A percentile compares a stretch with the other conserved stretches of the same genome.
Conservation (phyloP, 30 jellyfish, hydroid and myxozoan genomes). For the Cassiopea xamachana region DNA sequence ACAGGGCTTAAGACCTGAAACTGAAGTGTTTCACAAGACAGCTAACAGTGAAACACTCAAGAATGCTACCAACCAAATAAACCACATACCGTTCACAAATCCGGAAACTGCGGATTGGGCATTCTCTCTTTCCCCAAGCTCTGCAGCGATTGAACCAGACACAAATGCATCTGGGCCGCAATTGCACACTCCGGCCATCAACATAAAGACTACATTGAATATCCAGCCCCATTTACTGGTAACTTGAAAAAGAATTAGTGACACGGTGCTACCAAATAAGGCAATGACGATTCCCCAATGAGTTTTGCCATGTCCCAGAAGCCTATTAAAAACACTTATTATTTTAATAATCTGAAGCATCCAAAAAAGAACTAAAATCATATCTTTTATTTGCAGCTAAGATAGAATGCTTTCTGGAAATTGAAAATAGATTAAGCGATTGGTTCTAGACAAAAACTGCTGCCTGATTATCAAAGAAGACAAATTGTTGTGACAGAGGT, state of each 20-base stretch:
- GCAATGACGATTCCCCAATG: constrained; percentile 96
- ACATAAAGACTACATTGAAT: constrained; percentile 86
- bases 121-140: constrained; percentile 96
- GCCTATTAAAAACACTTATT: constrained; percentile 34
- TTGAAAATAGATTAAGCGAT: too few species aligned
- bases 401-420: too few species aligned
- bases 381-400: too few species aligned
- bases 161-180: constrained; percentile 98
- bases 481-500: too few species aligned
- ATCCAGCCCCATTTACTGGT: constrained; percentile 95
- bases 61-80: background rate
- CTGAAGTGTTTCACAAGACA: background rate
- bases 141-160: constrained; percentile 98
- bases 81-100: constrained; percentile 83
- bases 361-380: too few species aligned
- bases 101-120: constrained; percentile 99
- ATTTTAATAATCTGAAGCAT: too few species aligned
- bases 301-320: constrained; percentile 84
- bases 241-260: constrained; percentile 80
- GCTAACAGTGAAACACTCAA: background rate
- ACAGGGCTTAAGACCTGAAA: too few species aligned
- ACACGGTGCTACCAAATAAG: constrained; percentile 82
- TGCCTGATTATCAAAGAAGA: too few species aligned
- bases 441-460: too few species aligned
- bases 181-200: constrained; percentile 93